Evolutionary conservation across 2,113 vertebrate genomes (phyloP), one percentile per base, ranked within the genome.

Genomic region (Petroica traversi): DNA sequence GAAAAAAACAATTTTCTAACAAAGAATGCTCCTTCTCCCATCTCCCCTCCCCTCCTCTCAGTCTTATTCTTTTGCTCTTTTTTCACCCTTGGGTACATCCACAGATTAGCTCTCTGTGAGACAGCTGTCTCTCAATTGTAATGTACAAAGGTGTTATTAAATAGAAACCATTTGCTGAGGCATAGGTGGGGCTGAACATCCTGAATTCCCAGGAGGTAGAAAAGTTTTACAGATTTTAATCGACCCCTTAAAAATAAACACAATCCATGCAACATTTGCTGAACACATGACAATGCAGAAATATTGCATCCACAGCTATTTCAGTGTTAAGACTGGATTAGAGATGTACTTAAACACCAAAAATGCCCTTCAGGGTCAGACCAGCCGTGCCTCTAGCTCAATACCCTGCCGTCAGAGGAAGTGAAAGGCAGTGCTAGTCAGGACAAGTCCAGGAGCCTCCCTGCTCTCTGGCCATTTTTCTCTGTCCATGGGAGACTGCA

Each of bases 241-340:
- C 83, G 94, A 83, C 54, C 12, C 41, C 40, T 96, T 74, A 55
- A 85, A 95, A 95, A 85, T 36, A 75, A 96, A 76, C 16, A 76
- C 25, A 85, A 41, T 29, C 20, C 17, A 54, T 18, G 6, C 24
- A 82, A 82, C 4, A 2, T 54, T 76, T 68, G n/a, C 54, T 81
- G 66, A 25, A 69, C 31, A 63, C 19, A 28, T n/a, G 25, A 93
- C 54, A 89, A 85, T 1, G 10, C 26, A 91, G 29, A 79, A 83
- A 66, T 28, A 28, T 38, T 29, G 34, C 22, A 74, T 61, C 45
- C 57, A 61, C 16, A 49, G 40, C 49, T 88, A 51, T 24, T n/a
- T 79, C 26, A 29, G 17, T 38, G 67, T 18, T 80, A 74, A 79
- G 17, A 67, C 14, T 41, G 18, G 14, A 79, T 40, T 8, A 85